Evolutionary conservation across 2,888 invertebrate species (phyloP).

Genomic region (Abrostola tripartita): DNA sequence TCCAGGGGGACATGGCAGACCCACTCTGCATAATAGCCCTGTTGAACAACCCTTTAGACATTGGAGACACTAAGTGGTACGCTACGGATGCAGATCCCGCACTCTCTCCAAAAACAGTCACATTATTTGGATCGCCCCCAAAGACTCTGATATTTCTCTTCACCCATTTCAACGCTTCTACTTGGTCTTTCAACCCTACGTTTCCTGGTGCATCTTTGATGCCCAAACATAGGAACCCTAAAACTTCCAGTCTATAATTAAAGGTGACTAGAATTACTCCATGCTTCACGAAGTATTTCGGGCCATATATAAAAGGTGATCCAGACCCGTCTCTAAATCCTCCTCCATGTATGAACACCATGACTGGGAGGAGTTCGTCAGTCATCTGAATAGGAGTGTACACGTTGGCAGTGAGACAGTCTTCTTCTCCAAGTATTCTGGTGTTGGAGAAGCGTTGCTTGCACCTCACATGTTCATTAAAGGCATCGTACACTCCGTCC

Average conservation of each 20-base stretch:
- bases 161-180: constrained; percentile 78
- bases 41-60: constrained; percentile 79
- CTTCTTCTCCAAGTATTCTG: constrained; percentile 70
- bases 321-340: constrained; percentile 81
- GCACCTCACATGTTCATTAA: constrained; percentile 76
- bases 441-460: constrained; percentile 72
- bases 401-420: constrained; percentile 79
- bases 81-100: constrained; percentile 81
- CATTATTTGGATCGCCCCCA: constrained; percentile 78
- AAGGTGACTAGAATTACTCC: constrained; percentile 78
- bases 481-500: constrained; percentile 72
- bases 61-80: constrained; percentile 77
- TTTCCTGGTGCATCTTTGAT: constrained; percentile 82
- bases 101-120: constrained; percentile 82
- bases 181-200: constrained; percentile 81
- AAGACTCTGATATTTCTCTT: constrained; percentile 74
- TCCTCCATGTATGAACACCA: constrained; percentile 84
- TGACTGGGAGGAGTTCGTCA: constrained; percentile 69
- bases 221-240: constrained; percentile 80
- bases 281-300: constrained; percentile 74
- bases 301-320: constrained; percentile 77
- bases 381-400: constrained; percentile 69
- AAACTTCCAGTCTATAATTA: constrained; percentile 80
- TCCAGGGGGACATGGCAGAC: constrained; percentile 79
- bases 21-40: constrained; percentile 82